phyloP scores from a whole-genome alignment of 2,113 vertebrate genomes.

The Corythoichthys haematopterus region DNA sequence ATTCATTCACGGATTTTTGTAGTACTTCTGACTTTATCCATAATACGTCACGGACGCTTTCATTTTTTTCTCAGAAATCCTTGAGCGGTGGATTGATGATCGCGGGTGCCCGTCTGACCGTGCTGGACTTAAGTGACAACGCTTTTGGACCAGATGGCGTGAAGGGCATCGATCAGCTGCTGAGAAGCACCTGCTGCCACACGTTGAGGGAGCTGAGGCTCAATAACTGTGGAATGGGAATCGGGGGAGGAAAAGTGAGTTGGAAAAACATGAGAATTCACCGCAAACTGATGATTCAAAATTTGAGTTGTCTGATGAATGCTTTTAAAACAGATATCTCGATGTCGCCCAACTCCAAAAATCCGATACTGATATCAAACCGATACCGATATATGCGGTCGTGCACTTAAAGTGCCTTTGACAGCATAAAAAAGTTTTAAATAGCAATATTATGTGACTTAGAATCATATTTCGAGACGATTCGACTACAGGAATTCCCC shows the following conservation, averaged over 20 bases:
- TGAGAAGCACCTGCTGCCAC: constrained; percentile 86
- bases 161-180: constrained; percentile 83
- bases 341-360: no score
- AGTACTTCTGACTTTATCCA: neutral
- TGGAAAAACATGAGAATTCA: neutral
- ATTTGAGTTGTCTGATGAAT: no score
- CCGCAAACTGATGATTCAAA: neutral
- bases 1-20: neutral
- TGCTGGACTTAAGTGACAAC: constrained; percentile 93
- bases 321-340: no score
- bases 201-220: constrained; percentile 84
- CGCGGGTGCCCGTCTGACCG: constrained; percentile 83
- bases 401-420: no score
- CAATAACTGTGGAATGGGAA: constrained; percentile 98
- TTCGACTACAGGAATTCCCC: no score
- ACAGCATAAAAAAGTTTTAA: no score
- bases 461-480: no score
- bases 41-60: neutral
- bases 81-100: constrained; percentile 83
- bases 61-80: constrained; percentile 69
- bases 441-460: no score
- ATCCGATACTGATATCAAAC: no score
- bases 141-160: constrained; percentile 95
- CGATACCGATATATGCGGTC: no score
- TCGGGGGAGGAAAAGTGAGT: constrained; percentile 91